Percentiles rank a stretch among this genome's conserved stretches.
Conservation (phyloP, 2,797 vertebrate species). For the Staurois parvus region DNA sequence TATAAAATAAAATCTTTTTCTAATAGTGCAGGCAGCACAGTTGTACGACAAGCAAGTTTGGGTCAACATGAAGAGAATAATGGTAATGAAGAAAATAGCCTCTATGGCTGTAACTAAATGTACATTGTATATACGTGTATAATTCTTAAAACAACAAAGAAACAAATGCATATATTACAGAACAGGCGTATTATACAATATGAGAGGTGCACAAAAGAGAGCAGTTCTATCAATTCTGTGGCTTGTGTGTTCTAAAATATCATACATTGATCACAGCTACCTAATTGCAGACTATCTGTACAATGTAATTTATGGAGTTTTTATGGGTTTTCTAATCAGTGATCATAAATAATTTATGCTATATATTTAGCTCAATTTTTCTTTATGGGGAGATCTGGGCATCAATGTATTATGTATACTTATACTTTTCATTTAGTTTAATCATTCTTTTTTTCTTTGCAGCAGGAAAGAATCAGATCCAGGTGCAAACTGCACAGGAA, state of each 20-base stretch:
- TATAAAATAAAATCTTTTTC: no score
- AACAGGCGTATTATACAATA: not conserved
- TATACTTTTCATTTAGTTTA: slow-evolving; percentile 13
- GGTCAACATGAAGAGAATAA: no score
- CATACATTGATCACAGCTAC: not conserved
- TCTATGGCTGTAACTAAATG: no score
- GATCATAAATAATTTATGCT: slow-evolving; percentile 15
- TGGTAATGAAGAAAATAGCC: no score
- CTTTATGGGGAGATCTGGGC: not conserved
- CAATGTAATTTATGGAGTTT: not conserved
- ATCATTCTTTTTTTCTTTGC: not conserved
- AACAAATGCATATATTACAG: not conserved
- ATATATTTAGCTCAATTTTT: not conserved
- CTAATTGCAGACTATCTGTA: not conserved
- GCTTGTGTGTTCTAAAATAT: not conserved
- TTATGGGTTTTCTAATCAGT: not conserved
- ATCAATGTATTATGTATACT: not conserved
- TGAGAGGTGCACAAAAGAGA: not conserved
- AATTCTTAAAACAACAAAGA: no score
- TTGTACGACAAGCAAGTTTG: no score
- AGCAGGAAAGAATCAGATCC: not conserved
- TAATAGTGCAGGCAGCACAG: no score
- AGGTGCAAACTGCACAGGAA: slow-evolving; percentile 14
- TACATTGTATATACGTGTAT: no score
- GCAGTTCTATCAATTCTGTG: no score